These are phyloP conservation scores for Lates calcarifer DNA, from an alignment of 2,113 vertebrate species.

Conservation along the genomic window DNA sequence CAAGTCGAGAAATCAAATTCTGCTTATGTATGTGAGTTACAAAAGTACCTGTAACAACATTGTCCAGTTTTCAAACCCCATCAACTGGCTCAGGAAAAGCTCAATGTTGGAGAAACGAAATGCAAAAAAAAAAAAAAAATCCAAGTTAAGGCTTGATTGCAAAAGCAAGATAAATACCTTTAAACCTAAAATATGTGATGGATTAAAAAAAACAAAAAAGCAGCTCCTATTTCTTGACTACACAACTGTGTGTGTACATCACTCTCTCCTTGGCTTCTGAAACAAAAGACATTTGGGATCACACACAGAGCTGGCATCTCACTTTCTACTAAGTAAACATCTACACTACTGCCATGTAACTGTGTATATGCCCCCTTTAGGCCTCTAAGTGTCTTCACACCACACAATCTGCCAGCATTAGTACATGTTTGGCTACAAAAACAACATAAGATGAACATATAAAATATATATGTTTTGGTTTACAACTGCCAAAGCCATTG, in stretches of 20 bases:
- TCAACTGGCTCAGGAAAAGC: conserved; percentile 45
- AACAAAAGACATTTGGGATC: conserved; percentile 35
- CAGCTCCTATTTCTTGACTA: conserved; percentile 27
- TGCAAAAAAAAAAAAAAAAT: conserved; percentile 1
- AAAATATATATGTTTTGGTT: conserved; percentile 66
- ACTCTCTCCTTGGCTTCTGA: conserved; percentile 15
- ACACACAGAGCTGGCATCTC: conserved; percentile 22
- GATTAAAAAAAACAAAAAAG: conserved; percentile 2
- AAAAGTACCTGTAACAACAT: conserved; percentile 53
- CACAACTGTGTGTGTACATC: conserved; percentile 9
- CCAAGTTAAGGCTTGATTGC: conserved; percentile 63
- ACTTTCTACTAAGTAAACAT: conserved; percentile 37
- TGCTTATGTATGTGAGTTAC: conserved; percentile 20
- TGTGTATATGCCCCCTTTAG: neutral
- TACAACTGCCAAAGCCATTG: conserved; percentile 43
- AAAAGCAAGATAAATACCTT: conserved; percentile 58
- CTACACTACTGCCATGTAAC: conserved; percentile 26
- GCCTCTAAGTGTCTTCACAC: conserved; percentile 16
- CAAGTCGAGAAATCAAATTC: conserved; percentile 29
- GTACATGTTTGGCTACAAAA: conserved; percentile 54
- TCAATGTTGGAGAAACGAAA: conserved; percentile 14
- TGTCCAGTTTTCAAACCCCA: conserved; percentile 48
- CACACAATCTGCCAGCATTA: conserved; percentile 33
- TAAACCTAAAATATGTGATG: conserved; percentile 18
- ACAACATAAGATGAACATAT: conserved; percentile 25